Evolutionary conservation across 1,140 invertebrate species (phyloP).

Genomic region (Homalodisca vitripennis): DNA sequence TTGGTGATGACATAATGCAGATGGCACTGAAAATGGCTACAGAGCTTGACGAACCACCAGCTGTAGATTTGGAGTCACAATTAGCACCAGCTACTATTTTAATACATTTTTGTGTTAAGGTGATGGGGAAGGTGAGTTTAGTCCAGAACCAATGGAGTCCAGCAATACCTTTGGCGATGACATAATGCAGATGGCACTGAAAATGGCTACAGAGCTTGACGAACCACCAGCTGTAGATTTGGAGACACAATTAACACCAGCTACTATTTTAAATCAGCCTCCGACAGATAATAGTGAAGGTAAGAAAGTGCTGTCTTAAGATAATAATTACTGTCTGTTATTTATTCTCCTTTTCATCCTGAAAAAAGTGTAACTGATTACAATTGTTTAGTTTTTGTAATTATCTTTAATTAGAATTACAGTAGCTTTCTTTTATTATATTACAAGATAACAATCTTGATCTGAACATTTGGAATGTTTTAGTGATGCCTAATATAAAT

Average conservation of each 20-base stretch:
- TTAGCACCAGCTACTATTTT: conserved; percentile 36
- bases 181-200: conserved; percentile 82
- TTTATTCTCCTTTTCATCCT: too few relatives aligned
- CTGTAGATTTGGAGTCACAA: conserved; percentile 35
- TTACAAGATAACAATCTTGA: too few relatives aligned
- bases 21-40: conserved; percentile 84
- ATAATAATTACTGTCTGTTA: too few relatives aligned
- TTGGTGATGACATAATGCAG: conserved; percentile 82
- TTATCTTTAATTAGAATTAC: too few relatives aligned
- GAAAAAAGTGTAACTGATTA: too few relatives aligned
- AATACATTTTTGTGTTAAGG: conserved; percentile 19
- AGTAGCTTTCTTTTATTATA: too few relatives aligned
- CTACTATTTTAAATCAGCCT: conserved; percentile 35
- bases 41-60: conserved; percentile 71
- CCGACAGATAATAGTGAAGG: conserved; percentile 12
- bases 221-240: conserved; percentile 55
- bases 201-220: conserved; percentile 79
- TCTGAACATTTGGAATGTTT: too few relatives aligned
- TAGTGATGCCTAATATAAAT: too few relatives aligned
- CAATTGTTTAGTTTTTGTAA: too few relatives aligned
- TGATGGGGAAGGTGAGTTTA: conserved; percentile 53
- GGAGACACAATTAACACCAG: conserved; percentile 35
- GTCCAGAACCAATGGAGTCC: conserved; percentile 55
- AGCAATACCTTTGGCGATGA: conserved; percentile 78
- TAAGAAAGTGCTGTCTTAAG: not conserved